These are phyloP conservation scores for Neotoma lepida DNA, from an alignment of 2,113 vertebrate genomes.

Conservation along the genomic window DNA sequence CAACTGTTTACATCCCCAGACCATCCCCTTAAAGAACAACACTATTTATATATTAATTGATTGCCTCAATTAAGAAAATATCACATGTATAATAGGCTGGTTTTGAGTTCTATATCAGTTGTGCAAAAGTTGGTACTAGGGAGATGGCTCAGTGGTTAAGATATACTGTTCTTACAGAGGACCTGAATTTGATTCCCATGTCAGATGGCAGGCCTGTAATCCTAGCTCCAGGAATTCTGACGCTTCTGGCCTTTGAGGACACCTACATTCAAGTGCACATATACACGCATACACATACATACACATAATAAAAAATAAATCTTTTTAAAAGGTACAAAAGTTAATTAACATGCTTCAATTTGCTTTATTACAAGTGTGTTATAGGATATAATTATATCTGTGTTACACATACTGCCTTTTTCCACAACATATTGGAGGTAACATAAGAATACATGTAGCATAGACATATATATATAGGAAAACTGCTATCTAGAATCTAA, in stretches of 20 bases:
- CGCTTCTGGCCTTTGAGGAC: neutral
- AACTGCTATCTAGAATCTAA: neutral
- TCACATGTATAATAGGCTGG: neutral
- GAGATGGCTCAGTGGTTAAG: neutral
- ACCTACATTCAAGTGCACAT: neutral
- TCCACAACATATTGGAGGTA: neutral
- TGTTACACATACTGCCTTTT: neutral
- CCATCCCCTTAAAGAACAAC: neutral
- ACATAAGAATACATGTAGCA: neutral
- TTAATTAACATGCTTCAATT: neutral
- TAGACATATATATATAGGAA: neutral
- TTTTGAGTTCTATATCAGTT: neutral
- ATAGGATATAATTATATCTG: conserved; percentile 1
- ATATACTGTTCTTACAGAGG: neutral
- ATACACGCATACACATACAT: neutral
- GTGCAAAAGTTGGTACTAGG: neutral
- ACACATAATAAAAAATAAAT: neutral
- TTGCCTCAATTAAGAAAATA: neutral
- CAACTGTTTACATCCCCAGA: neutral
- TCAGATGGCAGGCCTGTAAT: neutral
- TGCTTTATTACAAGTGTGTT: neutral
- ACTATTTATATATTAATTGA: neutral
- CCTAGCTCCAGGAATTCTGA: neutral
- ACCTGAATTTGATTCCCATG: neutral
- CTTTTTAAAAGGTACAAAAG: neutral